phyloP scores from a whole-genome alignment of 2,113 vertebrate species.

The Chamaetylas fuelleborni region DNA sequence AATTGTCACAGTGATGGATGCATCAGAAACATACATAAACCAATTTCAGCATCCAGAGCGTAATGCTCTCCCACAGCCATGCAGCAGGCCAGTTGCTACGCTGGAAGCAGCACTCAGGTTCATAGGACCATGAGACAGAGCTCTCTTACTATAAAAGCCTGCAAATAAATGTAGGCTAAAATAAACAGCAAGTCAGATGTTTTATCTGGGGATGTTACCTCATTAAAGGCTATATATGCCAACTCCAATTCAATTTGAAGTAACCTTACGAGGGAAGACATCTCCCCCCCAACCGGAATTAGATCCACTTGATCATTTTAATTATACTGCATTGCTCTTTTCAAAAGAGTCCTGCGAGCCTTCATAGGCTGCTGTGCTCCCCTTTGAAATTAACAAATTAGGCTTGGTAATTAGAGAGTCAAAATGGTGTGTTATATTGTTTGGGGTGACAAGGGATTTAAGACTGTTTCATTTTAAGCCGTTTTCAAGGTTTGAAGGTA shows the following conservation, averaged over 20 bases:
- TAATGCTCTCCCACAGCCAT: neutral
- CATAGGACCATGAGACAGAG: slow-evolving; percentile 23
- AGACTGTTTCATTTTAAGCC: slow-evolving; percentile 34
- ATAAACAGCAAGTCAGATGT: slow-evolving; percentile 67
- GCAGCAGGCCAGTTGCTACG: neutral
- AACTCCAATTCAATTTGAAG: slow-evolving; percentile 66
- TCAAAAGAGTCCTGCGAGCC: slow-evolving; percentile 40
- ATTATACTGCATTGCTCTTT: slow-evolving; percentile 58
- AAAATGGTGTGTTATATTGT: slow-evolving; percentile 54
- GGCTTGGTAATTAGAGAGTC: slow-evolving; percentile 62
- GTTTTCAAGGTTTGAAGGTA: slow-evolving; percentile 43
- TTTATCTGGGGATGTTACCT: slow-evolving; percentile 63
- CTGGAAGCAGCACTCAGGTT: slow-evolving; percentile 1
- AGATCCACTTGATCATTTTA: slow-evolving; percentile 71
- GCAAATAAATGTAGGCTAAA: slow-evolving; percentile 57
- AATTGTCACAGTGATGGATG: slow-evolving; percentile 39
- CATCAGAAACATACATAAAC: slow-evolving; percentile 22
- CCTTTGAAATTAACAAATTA: slow-evolving; percentile 68
- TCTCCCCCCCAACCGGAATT: neutral
- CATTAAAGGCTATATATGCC: slow-evolving; percentile 65
- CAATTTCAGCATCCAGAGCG: neutral
- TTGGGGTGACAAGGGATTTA: slow-evolving; percentile 49
- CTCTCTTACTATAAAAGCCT: slow-evolving; percentile 48
- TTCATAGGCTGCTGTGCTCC: slow-evolving; percentile 57
- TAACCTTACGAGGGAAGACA: slow-evolving; percentile 39